Conservation (phyloP, 2,113 vertebrate species). For the Grallaria varia region DNA sequence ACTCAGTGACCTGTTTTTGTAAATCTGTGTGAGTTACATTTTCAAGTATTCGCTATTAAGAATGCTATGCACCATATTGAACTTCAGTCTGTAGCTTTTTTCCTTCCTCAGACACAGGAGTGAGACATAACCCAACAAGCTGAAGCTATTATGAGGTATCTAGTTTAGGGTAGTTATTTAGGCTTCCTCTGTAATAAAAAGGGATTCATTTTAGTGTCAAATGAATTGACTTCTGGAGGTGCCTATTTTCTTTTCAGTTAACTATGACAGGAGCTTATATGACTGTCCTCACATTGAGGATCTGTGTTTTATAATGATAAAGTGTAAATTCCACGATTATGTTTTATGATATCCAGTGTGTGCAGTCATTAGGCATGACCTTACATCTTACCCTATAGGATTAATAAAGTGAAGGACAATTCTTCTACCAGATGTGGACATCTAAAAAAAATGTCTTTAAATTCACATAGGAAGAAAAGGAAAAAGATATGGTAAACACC, state of each 20-base stretch:
- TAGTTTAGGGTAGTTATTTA: neutral
- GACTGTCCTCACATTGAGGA: neutral
- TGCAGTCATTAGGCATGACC: neutral
- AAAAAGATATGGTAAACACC: neutral
- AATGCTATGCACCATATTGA: neutral
- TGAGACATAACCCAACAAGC: neutral
- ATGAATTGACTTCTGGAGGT: neutral
- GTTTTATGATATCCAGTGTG: neutral
- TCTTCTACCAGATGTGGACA: neutral
- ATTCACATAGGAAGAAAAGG: neutral
- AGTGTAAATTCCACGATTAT: neutral
- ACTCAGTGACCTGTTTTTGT: constrained; percentile 16
- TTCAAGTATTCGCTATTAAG: neutral
- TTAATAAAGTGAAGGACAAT: neutral
- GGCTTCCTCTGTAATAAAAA: neutral
- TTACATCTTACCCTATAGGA: neutral
- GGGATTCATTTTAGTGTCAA: neutral
- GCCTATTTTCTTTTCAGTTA: neutral
- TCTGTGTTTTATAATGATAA: neutral
- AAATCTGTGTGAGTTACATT: neutral
- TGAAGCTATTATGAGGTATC: neutral
- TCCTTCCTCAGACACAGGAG: neutral
- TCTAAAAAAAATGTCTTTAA: neutral
- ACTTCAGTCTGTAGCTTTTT: neutral
- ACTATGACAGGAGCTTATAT: neutral